Evolutionary conservation across 2,113 vertebrate genomes (phyloP), one percentile per base, ranked within the genome.

Genomic region (Bagarius yarrelli): DNA sequence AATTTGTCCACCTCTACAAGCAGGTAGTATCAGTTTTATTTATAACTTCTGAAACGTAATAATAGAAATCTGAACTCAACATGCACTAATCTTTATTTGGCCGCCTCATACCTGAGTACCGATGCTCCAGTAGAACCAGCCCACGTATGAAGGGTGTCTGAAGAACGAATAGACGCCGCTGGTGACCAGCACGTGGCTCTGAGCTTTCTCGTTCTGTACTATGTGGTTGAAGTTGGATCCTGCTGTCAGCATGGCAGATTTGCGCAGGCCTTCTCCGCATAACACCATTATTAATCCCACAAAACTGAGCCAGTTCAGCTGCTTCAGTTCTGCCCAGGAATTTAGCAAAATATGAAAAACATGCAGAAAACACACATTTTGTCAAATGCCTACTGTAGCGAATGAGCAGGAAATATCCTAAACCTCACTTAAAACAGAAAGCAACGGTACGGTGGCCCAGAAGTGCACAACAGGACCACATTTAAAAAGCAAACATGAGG

Each of bases 181-280:
- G 0, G 97, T 99, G 91, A 99, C 97, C 89, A 99, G 87, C 21
- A 95, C 95, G 23, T 99, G 98, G 25, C 93, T 95, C 23, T 95
- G 95, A 0, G 98, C 95, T 57, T 99, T 99, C 83, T 99, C 98
- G 0, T 98, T 99, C 93, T 99, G 97, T 16, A 99, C 98, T 1
- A 99, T 97, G 71, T 99, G 98, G 91, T 98, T 99, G 91, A 99
- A 99, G 88, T 99, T 99, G 88, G 97, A 99, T 64, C 98, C 98
- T 0, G 98, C 98, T 0, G 98, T 99, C 40, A 99, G 92, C 98
- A 99, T 99, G 66, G 98, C 97, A 0, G 95, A 93, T 83, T 99
- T 99, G 60, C 98, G 91, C 83, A 99, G 91, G n/a, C 91, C 91
- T 1, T 99, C 98, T 8, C 97, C 98, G 0, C 95, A 95, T 57